A percentile compares a stretch with the other conserved stretches of the same genome.
Evolutionary conservation across 2,888 invertebrate genomes (phyloP).

Genomic region (Ellobium chinense): DNA sequence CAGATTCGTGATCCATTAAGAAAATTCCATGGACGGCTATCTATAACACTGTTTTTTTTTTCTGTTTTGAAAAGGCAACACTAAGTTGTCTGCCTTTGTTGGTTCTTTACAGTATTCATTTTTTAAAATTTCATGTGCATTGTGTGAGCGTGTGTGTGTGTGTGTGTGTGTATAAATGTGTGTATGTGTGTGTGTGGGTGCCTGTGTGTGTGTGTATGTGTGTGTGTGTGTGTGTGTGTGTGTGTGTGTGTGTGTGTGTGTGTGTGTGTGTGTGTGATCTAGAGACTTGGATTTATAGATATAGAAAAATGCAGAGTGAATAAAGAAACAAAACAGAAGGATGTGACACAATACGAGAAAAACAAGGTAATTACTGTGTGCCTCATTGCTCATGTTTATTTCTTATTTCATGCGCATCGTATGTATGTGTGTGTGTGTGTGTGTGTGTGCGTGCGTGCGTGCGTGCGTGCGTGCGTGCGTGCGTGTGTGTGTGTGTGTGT

Average conservation of each 20-base stretch:
- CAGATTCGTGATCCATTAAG: no score
- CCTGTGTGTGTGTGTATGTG: background rate
- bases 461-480: background rate
- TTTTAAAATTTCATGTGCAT: no score
- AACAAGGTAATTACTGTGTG: no score
- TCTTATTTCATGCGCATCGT: background rate
- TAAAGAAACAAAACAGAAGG: no score
- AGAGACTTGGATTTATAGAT: no score
- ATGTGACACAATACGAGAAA: no score
- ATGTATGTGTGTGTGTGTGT: background rate
- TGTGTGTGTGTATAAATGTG: constrained; percentile 20
- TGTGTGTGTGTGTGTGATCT: constrained; percentile 16
- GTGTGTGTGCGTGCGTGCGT: background rate
- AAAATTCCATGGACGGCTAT: no score
- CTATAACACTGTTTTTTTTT: no score
- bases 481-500: background rate
- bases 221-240: background rate
- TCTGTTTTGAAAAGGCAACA: no score
- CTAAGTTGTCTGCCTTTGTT: no score
- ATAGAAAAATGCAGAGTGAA: no score
- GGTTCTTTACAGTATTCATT: background rate
- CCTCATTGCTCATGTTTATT: no score
- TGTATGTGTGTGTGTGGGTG: constrained; percentile 26
- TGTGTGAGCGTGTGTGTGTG: background rate
- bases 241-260: background rate